A percentile compares a stretch with the other conserved stretches of the same genome.
Conservation (phyloP, 2,113 vertebrate genomes). For the Vombatus ursinus region DNA sequence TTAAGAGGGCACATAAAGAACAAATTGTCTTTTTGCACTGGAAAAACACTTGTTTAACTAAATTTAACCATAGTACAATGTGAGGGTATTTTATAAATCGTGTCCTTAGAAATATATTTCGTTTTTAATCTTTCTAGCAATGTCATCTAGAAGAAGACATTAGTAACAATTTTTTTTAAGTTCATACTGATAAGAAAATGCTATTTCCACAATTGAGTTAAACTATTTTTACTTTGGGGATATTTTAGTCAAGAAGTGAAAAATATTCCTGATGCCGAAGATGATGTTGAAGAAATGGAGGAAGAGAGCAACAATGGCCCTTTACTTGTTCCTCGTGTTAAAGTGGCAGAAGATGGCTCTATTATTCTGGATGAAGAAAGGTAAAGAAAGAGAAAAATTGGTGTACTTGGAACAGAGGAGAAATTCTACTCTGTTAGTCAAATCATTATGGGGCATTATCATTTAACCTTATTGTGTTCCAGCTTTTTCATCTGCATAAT, state of each 20-base stretch:
- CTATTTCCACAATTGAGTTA: conserved; percentile 2
- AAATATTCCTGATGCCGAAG: conserved; percentile 74
- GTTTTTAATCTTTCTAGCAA: conserved; percentile 33
- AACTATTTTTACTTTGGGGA: conserved; percentile 20
- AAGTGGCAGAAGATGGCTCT: conserved; percentile 97
- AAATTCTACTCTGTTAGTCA: conserved; percentile 29
- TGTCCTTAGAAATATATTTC: neutral
- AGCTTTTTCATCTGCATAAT: conserved; percentile 17
- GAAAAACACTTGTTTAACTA: conserved; percentile 17
- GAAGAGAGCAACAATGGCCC: conserved; percentile 84
- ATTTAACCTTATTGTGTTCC: neutral
- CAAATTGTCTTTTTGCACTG: conserved; percentile 32
- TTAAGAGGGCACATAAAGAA: neutral
- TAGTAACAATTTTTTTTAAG: conserved; percentile 43
- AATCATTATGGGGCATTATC: neutral
- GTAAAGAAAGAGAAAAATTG: conserved; percentile 73
- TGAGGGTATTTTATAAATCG: neutral
- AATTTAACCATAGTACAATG: conserved; percentile 5
- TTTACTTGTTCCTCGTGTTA: conserved; percentile 93
- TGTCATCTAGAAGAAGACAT: neutral
- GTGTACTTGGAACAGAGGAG: conserved; percentile 18
- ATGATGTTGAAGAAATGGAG: conserved; percentile 79
- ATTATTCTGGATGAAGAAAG: conserved; percentile 99
- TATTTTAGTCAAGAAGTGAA: conserved; percentile 80
- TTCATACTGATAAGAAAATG: neutral